Base-by-base conservation (phyloP, 1,140 invertebrate genomes). In the Diorhabda elongata region DNA sequence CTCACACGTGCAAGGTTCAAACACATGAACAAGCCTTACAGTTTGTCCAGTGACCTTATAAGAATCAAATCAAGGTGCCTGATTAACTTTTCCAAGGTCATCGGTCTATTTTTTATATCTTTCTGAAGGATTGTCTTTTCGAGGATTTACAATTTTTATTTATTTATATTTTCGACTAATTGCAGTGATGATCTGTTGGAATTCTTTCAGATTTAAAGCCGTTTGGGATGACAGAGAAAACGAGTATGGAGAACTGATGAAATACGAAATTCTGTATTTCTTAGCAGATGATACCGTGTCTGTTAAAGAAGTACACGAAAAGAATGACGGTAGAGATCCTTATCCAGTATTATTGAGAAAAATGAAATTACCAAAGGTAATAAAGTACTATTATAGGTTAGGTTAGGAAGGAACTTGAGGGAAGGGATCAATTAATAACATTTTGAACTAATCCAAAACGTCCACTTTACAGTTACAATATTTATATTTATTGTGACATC, bases 201-300 rank as follows among this genome's bases (percentile, higher is more conserved):
- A 73, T 73, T 75, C 73, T 78, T 78, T 62, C 69, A 88, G 91
- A 58, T 95, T 95, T 78, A 87, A 89, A 71, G 89, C 90, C 42
- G 83, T 89, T 1, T 94, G 92, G 91, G 90, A 94, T 77, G 89
- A 92, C 65, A 81, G 87, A 44, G 86, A 89, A 67, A 82, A 81
- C 2, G 85, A 88, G 79, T 86, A 84, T 75, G 89, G 88, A 3
- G 88, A 90, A 75, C 78, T 86, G 64, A 84, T 79, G 58, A 81
- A 82, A 66, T 91, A 88, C 75, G 85, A 86, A 67, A 80, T 93
- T 66, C 79, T 89, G 75, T 96, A 93, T 80, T 94, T 91, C 78
- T 81, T 95, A 8, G 86, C 87, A 59, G 92, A 95, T 79, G 91
- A 95, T 76, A 92, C 89, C 0, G 85, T 95, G 61, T 86, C 91